A percentile compares a stretch with the other conserved stretches of the same genome.
Conservation (phyloP, 1,140 invertebrate genomes). For the Cherax destructor region DNA sequence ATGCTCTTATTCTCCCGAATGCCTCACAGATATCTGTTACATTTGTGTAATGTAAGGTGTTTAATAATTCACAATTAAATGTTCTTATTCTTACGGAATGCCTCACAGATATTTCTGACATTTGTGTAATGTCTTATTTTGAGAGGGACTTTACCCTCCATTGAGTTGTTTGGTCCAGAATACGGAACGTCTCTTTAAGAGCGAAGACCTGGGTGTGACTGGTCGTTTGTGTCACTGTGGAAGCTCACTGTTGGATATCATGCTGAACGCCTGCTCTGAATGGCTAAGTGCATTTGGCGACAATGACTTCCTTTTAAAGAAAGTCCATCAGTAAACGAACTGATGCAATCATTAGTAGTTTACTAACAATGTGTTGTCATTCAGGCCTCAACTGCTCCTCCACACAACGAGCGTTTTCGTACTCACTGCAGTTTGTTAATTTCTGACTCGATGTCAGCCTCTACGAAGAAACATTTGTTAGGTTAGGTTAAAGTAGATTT, state of each 20-base stretch:
- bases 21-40: neutral
- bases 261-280: neutral
- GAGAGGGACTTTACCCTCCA: neutral
- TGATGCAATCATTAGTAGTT: neutral
- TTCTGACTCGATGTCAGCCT: too few species aligned
- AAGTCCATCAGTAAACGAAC: neutral
- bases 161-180: neutral
- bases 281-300: neutral
- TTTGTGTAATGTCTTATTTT: neutral
- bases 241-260: neutral
- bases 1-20: neutral
- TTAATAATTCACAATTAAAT: too few species aligned
- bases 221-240: neutral
- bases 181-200: neutral
- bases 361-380: neutral
- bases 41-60: neutral
- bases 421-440: too few species aligned
- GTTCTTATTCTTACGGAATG: too few species aligned
- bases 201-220: neutral
- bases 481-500: too few species aligned
- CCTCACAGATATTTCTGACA: too few species aligned
- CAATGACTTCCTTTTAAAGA: neutral
- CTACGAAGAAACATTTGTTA: too few species aligned
- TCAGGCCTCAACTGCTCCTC: neutral
- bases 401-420: too few species aligned